Percentiles rank a stretch among this genome's conserved stretches.
Conservation (phyloP, 2,113 vertebrate genomes). For the Zingel zingel region DNA sequence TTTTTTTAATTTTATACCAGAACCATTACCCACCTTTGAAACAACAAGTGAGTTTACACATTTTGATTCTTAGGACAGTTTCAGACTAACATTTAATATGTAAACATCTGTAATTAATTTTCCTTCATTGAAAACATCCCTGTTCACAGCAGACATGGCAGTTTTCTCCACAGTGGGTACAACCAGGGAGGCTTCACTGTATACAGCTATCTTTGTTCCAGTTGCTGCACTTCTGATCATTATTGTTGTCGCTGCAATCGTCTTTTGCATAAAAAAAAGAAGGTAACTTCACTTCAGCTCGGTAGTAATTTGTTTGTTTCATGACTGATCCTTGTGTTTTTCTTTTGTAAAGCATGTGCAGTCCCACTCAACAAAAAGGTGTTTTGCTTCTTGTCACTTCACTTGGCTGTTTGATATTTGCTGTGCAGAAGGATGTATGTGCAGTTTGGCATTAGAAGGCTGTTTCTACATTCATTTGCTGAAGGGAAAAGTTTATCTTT, state of each 20-base stretch:
- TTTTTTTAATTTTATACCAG: fast-evolving
- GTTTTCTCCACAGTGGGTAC: neutral
- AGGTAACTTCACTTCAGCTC: constrained; percentile 38
- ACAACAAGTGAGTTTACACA: neutral
- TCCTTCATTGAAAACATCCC: neutral
- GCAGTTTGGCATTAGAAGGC: neutral
- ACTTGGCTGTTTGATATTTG: neutral
- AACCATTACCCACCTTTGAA: fast-evolving
- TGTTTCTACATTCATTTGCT: neutral
- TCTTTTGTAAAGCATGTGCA: neutral
- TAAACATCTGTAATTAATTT: neutral
- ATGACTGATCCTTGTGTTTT: neutral
- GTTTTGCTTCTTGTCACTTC: neutral
- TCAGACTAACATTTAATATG: neutral
- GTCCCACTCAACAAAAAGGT: neutral
- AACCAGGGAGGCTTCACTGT: fast-evolving
- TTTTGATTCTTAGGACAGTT: neutral
- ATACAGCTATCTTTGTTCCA: constrained; percentile 16
- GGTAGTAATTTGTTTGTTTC: neutral
- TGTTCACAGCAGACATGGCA: neutral
- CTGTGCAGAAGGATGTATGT: neutral
- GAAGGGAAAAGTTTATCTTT: neutral
- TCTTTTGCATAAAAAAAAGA: constrained; percentile 31
- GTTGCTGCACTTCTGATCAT: constrained; percentile 24
- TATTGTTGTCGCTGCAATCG: neutral